Conservation (phyloP, 2,888 invertebrate genomes). For the Eilema sororculum region DNA sequence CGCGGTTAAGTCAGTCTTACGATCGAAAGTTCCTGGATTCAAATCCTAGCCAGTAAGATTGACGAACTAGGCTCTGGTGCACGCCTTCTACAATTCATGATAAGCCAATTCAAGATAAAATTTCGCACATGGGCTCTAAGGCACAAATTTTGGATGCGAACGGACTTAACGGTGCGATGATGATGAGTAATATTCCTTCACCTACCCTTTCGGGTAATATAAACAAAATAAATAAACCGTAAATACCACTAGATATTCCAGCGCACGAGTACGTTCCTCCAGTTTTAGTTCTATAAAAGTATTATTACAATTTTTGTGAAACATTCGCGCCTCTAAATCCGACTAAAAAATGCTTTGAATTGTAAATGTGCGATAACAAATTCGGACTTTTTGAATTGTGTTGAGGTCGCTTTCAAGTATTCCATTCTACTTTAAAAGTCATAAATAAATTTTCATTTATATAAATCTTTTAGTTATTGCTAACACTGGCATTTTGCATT, state of each 20-base stretch:
- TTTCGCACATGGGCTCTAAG: too few relatives aligned
- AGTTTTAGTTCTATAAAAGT: slow-evolving; percentile 26
- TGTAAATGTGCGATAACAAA: slow-evolving; percentile 50
- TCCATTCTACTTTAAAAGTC: slow-evolving; percentile 48
- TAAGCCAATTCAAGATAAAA: neutral
- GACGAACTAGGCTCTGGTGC: too few relatives aligned
- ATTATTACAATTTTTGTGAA: slow-evolving; percentile 34
- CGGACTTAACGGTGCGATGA: neutral
- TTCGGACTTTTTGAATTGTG: slow-evolving; percentile 46
- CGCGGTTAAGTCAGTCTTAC: too few relatives aligned
- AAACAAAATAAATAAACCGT: neutral
- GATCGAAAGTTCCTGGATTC: too few relatives aligned
- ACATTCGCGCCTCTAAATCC: slow-evolving; percentile 35
- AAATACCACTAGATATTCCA: neutral
- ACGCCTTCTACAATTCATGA: neutral
- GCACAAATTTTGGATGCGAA: neutral
- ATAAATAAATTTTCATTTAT: slow-evolving; percentile 51
- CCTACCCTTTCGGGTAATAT: neutral
- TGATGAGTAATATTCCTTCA: neutral
- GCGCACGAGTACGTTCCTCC: slow-evolving; percentile 3
- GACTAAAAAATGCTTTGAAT: slow-evolving; percentile 47
- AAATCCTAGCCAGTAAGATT: too few relatives aligned
- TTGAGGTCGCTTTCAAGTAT: slow-evolving; percentile 51
- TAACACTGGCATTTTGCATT: slow-evolving; percentile 40
- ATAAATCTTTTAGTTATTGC: slow-evolving; percentile 41